Conservation (phyloP, 1,140 invertebrate genomes). For the Lanistes nyassanus region DNA sequence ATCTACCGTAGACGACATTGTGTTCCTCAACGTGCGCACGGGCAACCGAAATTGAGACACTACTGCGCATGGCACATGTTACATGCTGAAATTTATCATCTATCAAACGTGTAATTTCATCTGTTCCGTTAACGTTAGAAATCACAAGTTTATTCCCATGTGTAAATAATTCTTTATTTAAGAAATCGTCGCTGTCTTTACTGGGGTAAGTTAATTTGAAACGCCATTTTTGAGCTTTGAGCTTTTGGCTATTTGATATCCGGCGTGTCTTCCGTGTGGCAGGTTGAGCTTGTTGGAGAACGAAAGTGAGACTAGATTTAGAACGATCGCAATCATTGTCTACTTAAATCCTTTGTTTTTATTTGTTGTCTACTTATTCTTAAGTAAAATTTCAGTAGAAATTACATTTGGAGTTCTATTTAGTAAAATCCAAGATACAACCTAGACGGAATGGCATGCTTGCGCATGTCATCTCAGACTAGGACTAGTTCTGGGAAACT, state of each 20-base stretch:
- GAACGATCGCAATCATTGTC: neutral
- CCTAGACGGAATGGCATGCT: conserved; percentile 12
- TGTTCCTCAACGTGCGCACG: conserved; percentile 35
- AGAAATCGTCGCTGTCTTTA: conserved; percentile 29
- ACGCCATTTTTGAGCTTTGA: conserved; percentile 3
- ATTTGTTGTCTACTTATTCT: neutral
- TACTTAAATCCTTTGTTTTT: neutral
- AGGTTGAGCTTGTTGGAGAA: conserved; percentile 6
- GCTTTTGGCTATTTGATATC: neutral
- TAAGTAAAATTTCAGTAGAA: neutral
- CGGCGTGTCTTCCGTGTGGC: conserved; percentile 32
- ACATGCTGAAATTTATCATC: conserved; percentile 27
- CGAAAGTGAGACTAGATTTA: conserved; percentile 3
- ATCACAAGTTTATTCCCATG: conserved; percentile 28
- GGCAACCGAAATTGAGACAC: conserved; percentile 34
- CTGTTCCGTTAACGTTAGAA: conserved; percentile 10
- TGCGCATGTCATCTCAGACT: neutral
- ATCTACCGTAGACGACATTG: neutral
- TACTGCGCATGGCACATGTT: conserved; percentile 56
- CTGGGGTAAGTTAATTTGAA: conserved; percentile 7
- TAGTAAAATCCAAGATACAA: neutral
- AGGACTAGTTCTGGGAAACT: too few species aligned
- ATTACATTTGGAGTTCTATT: neutral
- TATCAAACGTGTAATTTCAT: conserved; percentile 29
- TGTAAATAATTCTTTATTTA: conserved; percentile 32